These are phyloP conservation scores for Chironex yamaguchii DNA, from an alignment of 30 jellyfish, hydroid and myxozoan species.

Conservation along the genomic window DNA sequence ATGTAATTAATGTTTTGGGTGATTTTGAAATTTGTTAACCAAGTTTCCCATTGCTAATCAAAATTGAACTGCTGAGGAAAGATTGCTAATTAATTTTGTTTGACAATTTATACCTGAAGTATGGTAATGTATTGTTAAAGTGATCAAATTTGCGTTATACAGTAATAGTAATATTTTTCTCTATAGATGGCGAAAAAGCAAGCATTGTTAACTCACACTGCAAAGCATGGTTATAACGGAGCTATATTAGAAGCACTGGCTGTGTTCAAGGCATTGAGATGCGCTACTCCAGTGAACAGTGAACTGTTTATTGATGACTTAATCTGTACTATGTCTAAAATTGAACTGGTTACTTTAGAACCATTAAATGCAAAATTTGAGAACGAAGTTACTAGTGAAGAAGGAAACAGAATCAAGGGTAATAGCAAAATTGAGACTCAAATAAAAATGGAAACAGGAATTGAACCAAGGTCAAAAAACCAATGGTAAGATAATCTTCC, in stretches of 20 bases:
- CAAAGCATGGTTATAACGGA: slow-evolving; percentile 89
- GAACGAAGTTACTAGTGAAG: too few relatives aligned
- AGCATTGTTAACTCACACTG: slow-evolving; percentile 84
- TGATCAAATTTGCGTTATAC: too few relatives aligned
- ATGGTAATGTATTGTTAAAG: too few relatives aligned
- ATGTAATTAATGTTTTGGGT: too few relatives aligned
- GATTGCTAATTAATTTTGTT: too few relatives aligned
- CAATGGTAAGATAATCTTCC: neutral
- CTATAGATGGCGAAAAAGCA: slow-evolving; percentile 81
- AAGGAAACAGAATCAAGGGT: neutral
- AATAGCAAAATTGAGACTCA: neutral
- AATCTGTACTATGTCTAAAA: slow-evolving; percentile 20
- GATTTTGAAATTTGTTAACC: too few relatives aligned
- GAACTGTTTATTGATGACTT: slow-evolving; percentile 54
- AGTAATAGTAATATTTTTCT: too few relatives aligned
- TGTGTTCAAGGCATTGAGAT: slow-evolving; percentile 52
- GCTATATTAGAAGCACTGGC: slow-evolving; percentile 95
- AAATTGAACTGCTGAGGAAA: too few relatives aligned
- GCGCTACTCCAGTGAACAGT: slow-evolving; percentile 20
- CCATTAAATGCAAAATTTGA: neutral
- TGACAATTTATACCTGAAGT: too few relatives aligned
- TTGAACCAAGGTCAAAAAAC: neutral
- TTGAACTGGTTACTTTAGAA: slow-evolving; percentile 58
- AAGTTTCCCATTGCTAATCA: too few relatives aligned
- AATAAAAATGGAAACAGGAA: too few relatives aligned